These are phyloP conservation scores for Malthinus flaveolus DNA, from an alignment of 2,888 invertebrate species.

Conservation along the genomic window DNA sequence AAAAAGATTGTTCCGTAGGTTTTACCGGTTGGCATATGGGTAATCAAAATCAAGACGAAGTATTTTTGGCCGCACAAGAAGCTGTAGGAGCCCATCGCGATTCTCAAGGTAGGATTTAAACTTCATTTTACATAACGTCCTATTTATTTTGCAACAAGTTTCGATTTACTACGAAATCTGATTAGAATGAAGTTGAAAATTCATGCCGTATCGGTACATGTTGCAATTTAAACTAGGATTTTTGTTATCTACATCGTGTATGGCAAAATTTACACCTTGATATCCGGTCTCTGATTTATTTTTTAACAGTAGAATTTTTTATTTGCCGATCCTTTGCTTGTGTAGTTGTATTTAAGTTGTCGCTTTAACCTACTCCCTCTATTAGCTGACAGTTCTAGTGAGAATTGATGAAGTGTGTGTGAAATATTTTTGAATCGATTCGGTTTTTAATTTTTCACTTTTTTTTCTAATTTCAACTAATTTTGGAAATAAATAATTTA, in stretches of 20 bases:
- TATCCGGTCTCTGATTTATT: conserved; percentile 54
- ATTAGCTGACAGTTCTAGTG: conserved; percentile 25
- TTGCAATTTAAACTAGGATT: conserved; percentile 29
- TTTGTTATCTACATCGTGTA: conserved; percentile 43
- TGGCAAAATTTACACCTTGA: conserved; percentile 53
- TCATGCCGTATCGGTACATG: conserved; percentile 1
- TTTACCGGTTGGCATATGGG: conserved; percentile 85
- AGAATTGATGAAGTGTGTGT: conserved; percentile 23
- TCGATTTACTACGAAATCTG: conserved; percentile 1
- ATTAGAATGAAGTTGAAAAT: conserved; percentile 16
- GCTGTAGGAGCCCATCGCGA: conserved; percentile 78
- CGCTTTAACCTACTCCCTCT: conserved; percentile 37
- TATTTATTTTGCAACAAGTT: conserved; percentile 34
- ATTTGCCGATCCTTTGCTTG: conserved; percentile 42
- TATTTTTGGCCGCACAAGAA: conserved; percentile 82
- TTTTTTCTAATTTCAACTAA: background rate
- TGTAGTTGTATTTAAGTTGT: conserved; percentile 15
- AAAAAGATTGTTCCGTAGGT: conserved; percentile 62
- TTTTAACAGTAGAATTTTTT: conserved; percentile 42
- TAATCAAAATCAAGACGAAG: conserved; percentile 81
- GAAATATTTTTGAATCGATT: conserved; percentile 7
- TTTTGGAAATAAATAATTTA: background rate
- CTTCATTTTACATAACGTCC: conserved; percentile 22
- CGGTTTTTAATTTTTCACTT: background rate
- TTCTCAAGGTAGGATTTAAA: conserved; percentile 83